phyloP scores from a whole-genome alignment of 1,140 invertebrate species.

The Atta colombica region DNA sequence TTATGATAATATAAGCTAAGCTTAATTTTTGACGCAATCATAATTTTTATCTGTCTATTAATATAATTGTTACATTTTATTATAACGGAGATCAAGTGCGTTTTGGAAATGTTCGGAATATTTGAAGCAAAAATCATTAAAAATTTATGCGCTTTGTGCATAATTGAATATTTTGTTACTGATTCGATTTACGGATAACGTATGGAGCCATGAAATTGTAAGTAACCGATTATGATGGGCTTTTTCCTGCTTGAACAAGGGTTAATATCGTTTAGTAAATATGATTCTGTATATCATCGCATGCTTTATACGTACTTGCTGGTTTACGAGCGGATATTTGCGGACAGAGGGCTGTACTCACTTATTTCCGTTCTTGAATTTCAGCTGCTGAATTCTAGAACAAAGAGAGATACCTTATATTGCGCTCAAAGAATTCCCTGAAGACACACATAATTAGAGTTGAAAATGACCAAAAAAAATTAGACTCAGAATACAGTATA shows the following conservation, averaged over 20 bases:
- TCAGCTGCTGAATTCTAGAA: background rate
- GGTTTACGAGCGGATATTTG: conserved; percentile 21
- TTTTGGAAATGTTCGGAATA: background rate
- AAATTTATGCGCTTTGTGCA: background rate
- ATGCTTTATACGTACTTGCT: background rate
- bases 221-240: background rate
- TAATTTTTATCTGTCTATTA: background rate
- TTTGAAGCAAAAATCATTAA: background rate
- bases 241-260: conserved; percentile 11
- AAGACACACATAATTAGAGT: background rate
- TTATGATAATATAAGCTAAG: background rate
- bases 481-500: too few relatives aligned
- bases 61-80: conserved; percentile 17
- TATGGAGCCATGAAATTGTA: background rate
- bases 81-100: background rate
- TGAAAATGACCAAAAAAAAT: too few relatives aligned
- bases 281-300: conserved; percentile 1
- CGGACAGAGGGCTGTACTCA: background rate
- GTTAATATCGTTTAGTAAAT: conserved; percentile 31
- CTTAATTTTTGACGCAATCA: background rate
- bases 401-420: background rate
- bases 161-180: background rate
- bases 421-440: background rate
- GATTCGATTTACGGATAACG: background rate
- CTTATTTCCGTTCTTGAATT: conserved; percentile 41